A percentile compares a stretch with the other conserved stretches of the same genome.
Conservation (phyloP, 1,140 invertebrate species). For the Camponotus floridanus region DNA sequence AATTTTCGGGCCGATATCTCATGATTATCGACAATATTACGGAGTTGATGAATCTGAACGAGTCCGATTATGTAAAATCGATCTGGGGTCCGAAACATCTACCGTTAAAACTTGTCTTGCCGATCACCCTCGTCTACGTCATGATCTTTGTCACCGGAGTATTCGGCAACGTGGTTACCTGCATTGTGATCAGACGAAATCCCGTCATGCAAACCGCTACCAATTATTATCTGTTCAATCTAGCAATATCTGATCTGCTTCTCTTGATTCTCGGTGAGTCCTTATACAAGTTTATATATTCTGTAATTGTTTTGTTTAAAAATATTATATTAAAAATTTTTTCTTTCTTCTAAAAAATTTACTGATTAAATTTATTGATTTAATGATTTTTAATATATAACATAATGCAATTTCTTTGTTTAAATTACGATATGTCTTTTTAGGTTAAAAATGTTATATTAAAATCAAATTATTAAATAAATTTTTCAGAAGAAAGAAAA, state of each 20-base stretch:
- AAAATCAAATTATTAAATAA: too few relatives aligned
- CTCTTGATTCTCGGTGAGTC: constrained; percentile 82
- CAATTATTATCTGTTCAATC: constrained; percentile 91
- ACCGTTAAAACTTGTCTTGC: constrained; percentile 80
- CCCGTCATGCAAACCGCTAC: constrained; percentile 87
- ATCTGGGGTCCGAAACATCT: constrained; percentile 79
- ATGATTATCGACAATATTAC: constrained; percentile 53
- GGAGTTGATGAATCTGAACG: constrained; percentile 60
- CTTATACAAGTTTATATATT: background rate
- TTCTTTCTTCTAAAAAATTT: background rate
- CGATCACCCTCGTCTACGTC: constrained; percentile 86
- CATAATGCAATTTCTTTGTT: background rate
- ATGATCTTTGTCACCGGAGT: constrained; percentile 89
- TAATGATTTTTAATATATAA: background rate
- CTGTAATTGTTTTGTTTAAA: background rate
- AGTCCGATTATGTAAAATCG: constrained; percentile 74
- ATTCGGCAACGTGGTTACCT: constrained; percentile 89
- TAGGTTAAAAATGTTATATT: too few relatives aligned
- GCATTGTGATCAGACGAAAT: constrained; percentile 89
- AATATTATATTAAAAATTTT: constrained; percentile 7
- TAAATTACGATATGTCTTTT: background rate
- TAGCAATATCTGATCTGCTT: constrained; percentile 85
- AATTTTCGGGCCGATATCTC: constrained; percentile 38
- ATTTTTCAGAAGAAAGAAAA: too few relatives aligned
- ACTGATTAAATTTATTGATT: background rate